phyloP scores from a whole-genome alignment of 2,888 invertebrate species.

The Ectemnius continuus region DNA sequence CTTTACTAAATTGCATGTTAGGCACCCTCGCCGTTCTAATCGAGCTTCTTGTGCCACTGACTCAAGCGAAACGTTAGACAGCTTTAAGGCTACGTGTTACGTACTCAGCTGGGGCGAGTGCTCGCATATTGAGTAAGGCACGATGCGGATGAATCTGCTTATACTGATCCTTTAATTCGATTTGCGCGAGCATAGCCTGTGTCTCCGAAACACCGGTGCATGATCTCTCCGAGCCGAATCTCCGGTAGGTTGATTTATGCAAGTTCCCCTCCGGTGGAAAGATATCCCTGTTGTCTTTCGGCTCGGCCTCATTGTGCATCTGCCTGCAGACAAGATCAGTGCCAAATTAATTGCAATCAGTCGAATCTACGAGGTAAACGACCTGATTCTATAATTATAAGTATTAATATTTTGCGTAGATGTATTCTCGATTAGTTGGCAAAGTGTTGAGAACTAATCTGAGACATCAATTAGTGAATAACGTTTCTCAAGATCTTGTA shows the following conservation, averaged over 20 bases:
- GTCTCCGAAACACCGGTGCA: constrained; percentile 61
- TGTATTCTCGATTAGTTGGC: too few species aligned
- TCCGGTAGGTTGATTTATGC: constrained; percentile 57
- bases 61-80: too few species aligned
- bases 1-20: too few species aligned
- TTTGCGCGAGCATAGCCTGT: constrained; percentile 56
- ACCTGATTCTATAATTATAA: too few species aligned
- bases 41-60: too few species aligned
- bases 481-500: too few species aligned
- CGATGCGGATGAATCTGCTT: constrained; percentile 50
- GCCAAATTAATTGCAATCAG: not conserved
- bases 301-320: constrained; percentile 51
- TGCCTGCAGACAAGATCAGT: constrained; percentile 53
- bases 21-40: too few species aligned
- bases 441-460: too few species aligned
- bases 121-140: constrained; percentile 53
- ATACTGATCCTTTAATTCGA: constrained; percentile 50
- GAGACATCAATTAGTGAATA: too few species aligned
- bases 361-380: too few species aligned
- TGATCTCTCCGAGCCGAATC: constrained; percentile 51
- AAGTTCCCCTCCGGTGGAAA: constrained; percentile 58
- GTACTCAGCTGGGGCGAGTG: constrained; percentile 54
- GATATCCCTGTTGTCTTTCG: constrained; percentile 56
- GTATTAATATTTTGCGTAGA: too few species aligned
- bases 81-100: not conserved